Conservation (phyloP, 2,888 invertebrate species). For the Tachina grossa region DNA sequence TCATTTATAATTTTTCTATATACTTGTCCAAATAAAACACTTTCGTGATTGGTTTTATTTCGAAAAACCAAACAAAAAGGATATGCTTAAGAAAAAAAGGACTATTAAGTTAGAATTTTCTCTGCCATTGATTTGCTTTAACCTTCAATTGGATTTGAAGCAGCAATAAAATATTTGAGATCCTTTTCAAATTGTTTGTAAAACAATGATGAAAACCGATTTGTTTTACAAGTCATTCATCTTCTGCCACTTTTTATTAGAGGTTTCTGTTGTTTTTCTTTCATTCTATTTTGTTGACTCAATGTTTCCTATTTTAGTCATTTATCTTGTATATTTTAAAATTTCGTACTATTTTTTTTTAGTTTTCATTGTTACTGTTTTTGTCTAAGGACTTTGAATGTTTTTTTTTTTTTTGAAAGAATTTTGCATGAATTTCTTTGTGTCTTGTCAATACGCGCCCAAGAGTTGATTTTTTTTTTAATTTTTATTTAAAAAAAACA, state of each 20-base stretch:
- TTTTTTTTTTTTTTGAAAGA: too few species aligned
- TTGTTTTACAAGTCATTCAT: constrained; percentile 27
- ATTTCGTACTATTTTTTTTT: not conserved
- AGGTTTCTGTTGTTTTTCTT: not conserved
- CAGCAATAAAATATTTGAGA: constrained; percentile 45
- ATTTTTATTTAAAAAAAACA: too few species aligned
- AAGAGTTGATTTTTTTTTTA: too few species aligned
- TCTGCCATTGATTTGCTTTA: constrained; percentile 22
- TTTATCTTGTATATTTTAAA: constrained; percentile 33
- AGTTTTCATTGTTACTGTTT: constrained; percentile 8
- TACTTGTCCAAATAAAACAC: not conserved
- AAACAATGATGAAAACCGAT: constrained; percentile 44
- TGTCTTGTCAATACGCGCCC: too few species aligned
- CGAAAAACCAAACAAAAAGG: not conserved
- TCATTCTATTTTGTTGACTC: not conserved
- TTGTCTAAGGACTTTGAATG: constrained; percentile 21
- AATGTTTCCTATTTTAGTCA: constrained; percentile 14
- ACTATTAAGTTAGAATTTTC: constrained; percentile 8
- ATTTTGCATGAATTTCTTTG: too few species aligned
- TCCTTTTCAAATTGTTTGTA: constrained; percentile 47
- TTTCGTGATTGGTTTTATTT: not conserved
- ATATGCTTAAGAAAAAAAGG: not conserved
- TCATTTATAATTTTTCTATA: constrained; percentile 11
- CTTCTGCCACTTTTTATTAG: constrained; percentile 22
- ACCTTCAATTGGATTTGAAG: constrained; percentile 23